Base-by-base conservation (phyloP, 2,888 invertebrate species). In the Anoncus sp. region DNA sequence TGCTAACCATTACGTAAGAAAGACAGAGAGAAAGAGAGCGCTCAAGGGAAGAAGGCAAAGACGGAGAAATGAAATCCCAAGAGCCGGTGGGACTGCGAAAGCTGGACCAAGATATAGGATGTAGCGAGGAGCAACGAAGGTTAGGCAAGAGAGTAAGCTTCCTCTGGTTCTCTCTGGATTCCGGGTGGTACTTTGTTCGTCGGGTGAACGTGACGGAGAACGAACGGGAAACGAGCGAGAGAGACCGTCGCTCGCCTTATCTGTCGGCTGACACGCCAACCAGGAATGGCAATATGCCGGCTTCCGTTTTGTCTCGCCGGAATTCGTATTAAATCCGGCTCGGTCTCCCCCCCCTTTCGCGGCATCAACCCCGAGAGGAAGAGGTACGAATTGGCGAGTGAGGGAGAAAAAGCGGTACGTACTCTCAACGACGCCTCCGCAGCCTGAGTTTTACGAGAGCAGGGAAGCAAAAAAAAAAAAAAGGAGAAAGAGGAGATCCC, bases 301-400 rank as follows among this genome's bases (percentile, higher is more conserved):
- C 69, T 80, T 81, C 79, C 81, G 79, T 82, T 82, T 82, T 81
- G 82, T 82, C 82, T 83, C 79, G 71, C 45, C 75, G 83, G 83
- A 82, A 83, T 83, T 81, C 76, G 81, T 77, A 83, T 83, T 83
- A 83, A 83, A 83, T 82, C 82, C 78, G 75, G 77, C 75, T 81
- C 72, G 79, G 74, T 67, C 74, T 73, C 77, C 69, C 76, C 59
- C 57, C 65, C 59, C 65, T 51, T 40, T 49, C 43, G 65, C 59
- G 38, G 57, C 59, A 55, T 55, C 31, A 35, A 12, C 59, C 43
- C 69, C 59, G 73, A 38, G 71, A 59, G 55, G 55, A 66, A 63
- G 72, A 66, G 65, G 72, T 63, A 77, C 75, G 71, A 72, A 80
- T 77, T 77, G 78, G 75, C 74, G 22, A 45, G 40, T 57, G 20